Percentiles rank a stretch among this genome's conserved stretches.
Evolutionary conservation across 2,888 invertebrate species (phyloP).

Genomic region (Caradrina clavipalpis): DNA sequence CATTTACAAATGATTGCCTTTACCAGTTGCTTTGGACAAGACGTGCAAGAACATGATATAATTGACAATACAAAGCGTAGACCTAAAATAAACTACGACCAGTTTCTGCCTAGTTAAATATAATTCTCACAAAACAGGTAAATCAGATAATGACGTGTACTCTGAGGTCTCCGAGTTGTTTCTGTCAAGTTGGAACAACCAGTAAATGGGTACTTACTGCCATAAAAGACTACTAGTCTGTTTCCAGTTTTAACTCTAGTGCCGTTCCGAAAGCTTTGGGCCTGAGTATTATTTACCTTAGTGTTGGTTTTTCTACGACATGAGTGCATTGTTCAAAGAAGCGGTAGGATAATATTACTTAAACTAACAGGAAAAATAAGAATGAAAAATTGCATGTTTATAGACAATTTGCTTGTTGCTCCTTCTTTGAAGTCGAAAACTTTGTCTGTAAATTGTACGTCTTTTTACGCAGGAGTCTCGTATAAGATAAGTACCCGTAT

Average conservation of each 20-base stretch:
- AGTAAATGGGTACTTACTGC: conserved; percentile 48
- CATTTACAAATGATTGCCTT: conserved; percentile 2
- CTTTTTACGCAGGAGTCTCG: not conserved
- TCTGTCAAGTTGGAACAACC: conserved; percentile 49
- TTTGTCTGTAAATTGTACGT: conserved; percentile 4
- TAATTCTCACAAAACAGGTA: conserved; percentile 58
- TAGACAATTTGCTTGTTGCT: conserved; percentile 11
- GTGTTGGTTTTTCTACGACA: conserved; percentile 24
- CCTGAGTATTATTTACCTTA: conserved; percentile 31
- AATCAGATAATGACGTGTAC: conserved; percentile 55
- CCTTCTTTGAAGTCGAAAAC: conserved; percentile 18
- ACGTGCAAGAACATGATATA: conserved; percentile 31
- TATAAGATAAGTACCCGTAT: not conserved
- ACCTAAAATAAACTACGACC: conserved; percentile 35
- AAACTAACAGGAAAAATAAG: conserved; percentile 20
- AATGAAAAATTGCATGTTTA: conserved; percentile 10
- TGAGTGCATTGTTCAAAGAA: conserved; percentile 29
- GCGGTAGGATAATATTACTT: conserved; percentile 1
- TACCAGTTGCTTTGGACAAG: conserved; percentile 23
- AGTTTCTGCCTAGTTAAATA: conserved; percentile 50
- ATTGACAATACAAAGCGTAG: conserved; percentile 41
- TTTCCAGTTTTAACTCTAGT: conserved; percentile 51
- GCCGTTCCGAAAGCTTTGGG: conserved; percentile 38
- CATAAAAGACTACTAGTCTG: conserved; percentile 51
- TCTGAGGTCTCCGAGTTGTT: conserved; percentile 50